These are phyloP conservation scores for Apamea crenata DNA, from an alignment of 2,888 invertebrate genomes.

Conservation along the genomic window DNA sequence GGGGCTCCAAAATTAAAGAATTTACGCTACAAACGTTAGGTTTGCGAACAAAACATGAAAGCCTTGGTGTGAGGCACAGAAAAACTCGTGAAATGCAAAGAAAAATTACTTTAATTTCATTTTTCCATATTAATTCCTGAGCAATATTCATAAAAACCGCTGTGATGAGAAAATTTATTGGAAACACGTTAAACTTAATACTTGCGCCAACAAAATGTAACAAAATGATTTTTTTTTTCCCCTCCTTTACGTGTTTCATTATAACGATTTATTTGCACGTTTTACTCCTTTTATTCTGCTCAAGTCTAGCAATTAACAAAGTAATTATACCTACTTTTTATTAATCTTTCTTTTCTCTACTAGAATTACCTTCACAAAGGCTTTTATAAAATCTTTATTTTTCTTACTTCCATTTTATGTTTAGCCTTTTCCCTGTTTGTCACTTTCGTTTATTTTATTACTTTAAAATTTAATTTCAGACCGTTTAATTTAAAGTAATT, in stretches of 20 bases:
- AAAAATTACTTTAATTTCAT: constrained; percentile 35
- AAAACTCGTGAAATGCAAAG: not conserved
- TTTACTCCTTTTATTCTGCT: constrained; percentile 53
- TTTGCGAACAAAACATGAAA: constrained; percentile 1
- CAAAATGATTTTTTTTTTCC: constrained; percentile 60
- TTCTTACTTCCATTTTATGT: not conserved
- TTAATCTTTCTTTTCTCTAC: not conserved
- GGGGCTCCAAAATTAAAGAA: not conserved
- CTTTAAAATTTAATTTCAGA: not conserved
- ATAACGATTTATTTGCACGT: constrained; percentile 60
- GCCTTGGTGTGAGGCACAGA: not conserved
- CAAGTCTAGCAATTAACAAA: constrained; percentile 10
- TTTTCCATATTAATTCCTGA: constrained; percentile 31
- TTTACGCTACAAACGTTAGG: not conserved
- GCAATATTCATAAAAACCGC: constrained; percentile 56
- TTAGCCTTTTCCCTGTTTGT: not conserved
- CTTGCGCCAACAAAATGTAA: constrained; percentile 63
- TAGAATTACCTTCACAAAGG: not conserved
- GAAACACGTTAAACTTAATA: constrained; percentile 71
- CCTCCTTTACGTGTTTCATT: constrained; percentile 58
- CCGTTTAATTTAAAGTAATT: constrained; percentile 40
- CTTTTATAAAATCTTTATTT: not conserved
- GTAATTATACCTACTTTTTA: not conserved
- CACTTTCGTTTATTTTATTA: not conserved
- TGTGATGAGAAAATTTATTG: constrained; percentile 71